Evolutionary conservation across 2,888 invertebrate species (phyloP).

Genomic region (Synanthedon myopaeformis): DNA sequence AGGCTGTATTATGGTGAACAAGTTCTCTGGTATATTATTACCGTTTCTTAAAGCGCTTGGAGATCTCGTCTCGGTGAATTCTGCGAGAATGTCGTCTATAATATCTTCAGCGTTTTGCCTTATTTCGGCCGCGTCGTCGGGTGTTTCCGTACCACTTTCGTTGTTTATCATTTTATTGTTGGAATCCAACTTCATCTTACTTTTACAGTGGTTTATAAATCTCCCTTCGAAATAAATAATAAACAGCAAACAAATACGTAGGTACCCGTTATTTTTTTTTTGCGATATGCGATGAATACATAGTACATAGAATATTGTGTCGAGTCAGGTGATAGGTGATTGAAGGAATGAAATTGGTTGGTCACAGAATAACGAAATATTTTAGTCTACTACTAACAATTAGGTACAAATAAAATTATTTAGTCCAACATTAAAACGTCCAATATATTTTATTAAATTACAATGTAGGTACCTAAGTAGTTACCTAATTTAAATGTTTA

Average conservation of each 20-base stretch:
- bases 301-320: slow-evolving; percentile 1
- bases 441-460: too few relatives aligned
- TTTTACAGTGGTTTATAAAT: slow-evolving; percentile 26
- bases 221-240: slow-evolving; percentile 49
- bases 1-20: slow-evolving; percentile 56
- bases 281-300: too few relatives aligned
- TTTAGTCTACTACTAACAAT: too few relatives aligned
- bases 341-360: slow-evolving; percentile 16
- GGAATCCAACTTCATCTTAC: slow-evolving; percentile 58
- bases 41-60: slow-evolving; percentile 41
- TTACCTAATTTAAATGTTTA: too few relatives aligned
- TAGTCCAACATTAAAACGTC: too few relatives aligned
- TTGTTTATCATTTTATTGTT: slow-evolving; percentile 63
- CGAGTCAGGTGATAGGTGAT: slow-evolving; percentile 56
- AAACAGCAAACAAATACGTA: slow-evolving; percentile 13
- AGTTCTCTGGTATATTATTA: slow-evolving; percentile 45
- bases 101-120: slow-evolving; percentile 63
- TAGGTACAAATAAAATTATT: too few relatives aligned
- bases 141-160: slow-evolving; percentile 49
- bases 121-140: slow-evolving; percentile 55
- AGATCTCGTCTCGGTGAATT: slow-evolving; percentile 54
- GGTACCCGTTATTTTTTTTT: too few relatives aligned
- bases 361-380: too few relatives aligned
- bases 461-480: too few relatives aligned
- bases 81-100: slow-evolving; percentile 61